Conservation (phyloP, 92 coral and sea anemone species). For the Palythoa grandiflora region DNA sequence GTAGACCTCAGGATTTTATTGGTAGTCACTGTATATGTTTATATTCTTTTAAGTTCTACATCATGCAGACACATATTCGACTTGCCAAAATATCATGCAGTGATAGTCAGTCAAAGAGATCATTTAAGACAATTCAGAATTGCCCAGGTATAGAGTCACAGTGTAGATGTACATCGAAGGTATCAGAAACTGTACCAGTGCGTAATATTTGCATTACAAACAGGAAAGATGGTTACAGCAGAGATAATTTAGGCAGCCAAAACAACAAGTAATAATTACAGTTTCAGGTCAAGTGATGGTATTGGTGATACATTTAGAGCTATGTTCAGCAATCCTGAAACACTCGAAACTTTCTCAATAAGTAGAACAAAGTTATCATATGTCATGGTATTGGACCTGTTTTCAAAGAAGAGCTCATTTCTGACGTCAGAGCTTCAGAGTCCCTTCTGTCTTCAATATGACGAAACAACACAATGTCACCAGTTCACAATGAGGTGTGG, state of each 20-base stretch:
- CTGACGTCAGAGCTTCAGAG: constrained; percentile 52
- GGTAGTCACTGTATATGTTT: too few relatives aligned
- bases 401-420: constrained; percentile 46
- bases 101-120: constrained; percentile 57
- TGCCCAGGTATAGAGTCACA: constrained; percentile 43
- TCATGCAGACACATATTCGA: constrained; percentile 42
- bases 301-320: constrained; percentile 51
- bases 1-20: too few relatives aligned
- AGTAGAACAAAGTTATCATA: constrained; percentile 52
- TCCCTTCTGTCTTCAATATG: constrained; percentile 49
- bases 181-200: constrained; percentile 29
- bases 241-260: constrained; percentile 50
- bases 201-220: constrained; percentile 39
- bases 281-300: constrained; percentile 55
- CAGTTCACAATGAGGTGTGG: constrained; percentile 40
- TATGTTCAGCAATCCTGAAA: constrained; percentile 54
- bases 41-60: constrained; percentile 54
- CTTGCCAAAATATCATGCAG: constrained; percentile 48
- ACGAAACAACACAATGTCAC: constrained; percentile 47
- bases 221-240: constrained; percentile 52
- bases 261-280: constrained; percentile 42
- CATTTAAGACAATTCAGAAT: constrained; percentile 51
- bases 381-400: constrained; percentile 48
- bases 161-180: constrained; percentile 34
- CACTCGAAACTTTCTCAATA: constrained; percentile 51